Evolutionary conservation across 2,888 invertebrate species (phyloP), one percentile per base, ranked within the genome.

Genomic region (Drosophila siamana): DNA sequence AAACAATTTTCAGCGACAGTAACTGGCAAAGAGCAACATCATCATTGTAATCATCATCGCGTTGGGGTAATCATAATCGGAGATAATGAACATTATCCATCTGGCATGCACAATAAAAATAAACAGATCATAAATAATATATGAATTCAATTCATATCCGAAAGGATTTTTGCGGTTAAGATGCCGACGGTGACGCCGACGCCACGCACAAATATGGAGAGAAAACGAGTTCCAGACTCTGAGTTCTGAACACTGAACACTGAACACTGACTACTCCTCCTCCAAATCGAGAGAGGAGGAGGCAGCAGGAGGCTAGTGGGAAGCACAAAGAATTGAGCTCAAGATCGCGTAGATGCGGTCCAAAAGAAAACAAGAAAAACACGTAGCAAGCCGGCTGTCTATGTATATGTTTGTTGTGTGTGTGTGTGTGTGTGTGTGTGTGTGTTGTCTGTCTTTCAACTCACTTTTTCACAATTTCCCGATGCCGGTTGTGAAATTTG

Each of bases 121-220:
- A 84, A 84, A 88, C 84, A 84, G 84, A 88, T 85, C 84, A 86
- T 88, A 86, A 86, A 86, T 86, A 88, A 88, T 81, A 86, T 85
- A 86, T 86, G 87, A 86, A 83, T 86, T 85, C 74, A 88, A 87
- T 88, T 87, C 89, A 86, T 88, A 88, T 88, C 89, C 82, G 76
- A 85, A 81, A 86, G 88, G 84, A 86, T 88, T 88, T 84, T 88
- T 84, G 84, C 84, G 83, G 83, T 83, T 88, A 76, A 87, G 80
- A 65, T 24, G 30, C 44, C 47, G 41, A 60, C 60, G 24, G 19
- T 57, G 71, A 65, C 30, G 30, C 44, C 47, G 71, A 61, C 68
- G 70, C 79, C 76, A 83, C 80, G 80, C 88, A 83, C 82, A 82
- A 86, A 82, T 82, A 83, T 86, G 82, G 88, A 24, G 38, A 56